Conservation (phyloP, 1,140 invertebrate species). For the Prorops nasuta region DNA sequence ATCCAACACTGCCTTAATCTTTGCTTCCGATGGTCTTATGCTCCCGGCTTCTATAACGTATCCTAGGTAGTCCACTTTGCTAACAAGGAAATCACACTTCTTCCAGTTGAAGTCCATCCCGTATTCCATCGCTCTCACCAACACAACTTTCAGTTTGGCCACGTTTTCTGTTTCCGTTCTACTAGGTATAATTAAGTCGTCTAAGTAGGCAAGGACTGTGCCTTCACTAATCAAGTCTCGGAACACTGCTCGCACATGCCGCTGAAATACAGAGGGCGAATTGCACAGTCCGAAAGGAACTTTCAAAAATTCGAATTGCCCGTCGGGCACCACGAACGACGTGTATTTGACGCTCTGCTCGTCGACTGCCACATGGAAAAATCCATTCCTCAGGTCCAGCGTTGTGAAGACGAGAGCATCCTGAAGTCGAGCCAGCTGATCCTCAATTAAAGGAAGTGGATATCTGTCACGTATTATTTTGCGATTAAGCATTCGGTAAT, state of each 20-base stretch:
- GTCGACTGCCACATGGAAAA: background rate
- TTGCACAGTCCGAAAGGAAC: constrained; percentile 8
- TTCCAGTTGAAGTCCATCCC: background rate
- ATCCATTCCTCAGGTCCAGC: background rate
- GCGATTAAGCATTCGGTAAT: background rate
- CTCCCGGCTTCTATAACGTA: background rate
- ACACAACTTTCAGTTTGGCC: background rate
- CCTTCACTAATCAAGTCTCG: background rate
- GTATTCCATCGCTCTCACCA: background rate
- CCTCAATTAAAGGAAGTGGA: background rate
- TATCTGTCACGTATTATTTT: background rate
- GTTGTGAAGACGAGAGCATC: background rate
- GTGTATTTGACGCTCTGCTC: background rate
- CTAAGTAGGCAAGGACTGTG: background rate
- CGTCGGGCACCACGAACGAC: background rate
- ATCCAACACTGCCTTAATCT: background rate
- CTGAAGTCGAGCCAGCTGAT: background rate
- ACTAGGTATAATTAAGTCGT: background rate
- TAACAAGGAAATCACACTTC: background rate
- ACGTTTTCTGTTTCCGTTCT: background rate
- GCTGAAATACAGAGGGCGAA: background rate
- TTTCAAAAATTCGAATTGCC: background rate
- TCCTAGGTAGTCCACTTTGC: background rate
- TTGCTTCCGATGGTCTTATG: background rate
- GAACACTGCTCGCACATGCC: background rate